Evolutionary conservation across 2,888 invertebrate genomes (phyloP), one percentile per base, ranked within the genome.

Genomic region (Andrena bicolor): DNA sequence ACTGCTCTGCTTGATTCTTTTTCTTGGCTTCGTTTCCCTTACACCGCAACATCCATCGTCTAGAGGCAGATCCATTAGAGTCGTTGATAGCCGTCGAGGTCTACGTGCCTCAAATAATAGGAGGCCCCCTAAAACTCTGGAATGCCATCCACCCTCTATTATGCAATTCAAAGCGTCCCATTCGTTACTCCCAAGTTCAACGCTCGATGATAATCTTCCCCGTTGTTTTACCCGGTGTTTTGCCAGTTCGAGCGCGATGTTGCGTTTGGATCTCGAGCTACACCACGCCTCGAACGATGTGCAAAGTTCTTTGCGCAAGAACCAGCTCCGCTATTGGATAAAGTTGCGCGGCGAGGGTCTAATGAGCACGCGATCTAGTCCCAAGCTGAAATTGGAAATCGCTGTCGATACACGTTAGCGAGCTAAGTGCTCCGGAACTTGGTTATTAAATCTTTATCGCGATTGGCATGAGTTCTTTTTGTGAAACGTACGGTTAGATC

Each of bases 41-140:
- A 64, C 65, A 26, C 13, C 32, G 23, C 71, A 28, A 71, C 66
- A 69, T 80, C 28, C 68, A 76, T 77, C 65, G 68, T 74, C 76
- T 49, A 82, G 75, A 60, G 75, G 78, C 82, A 77, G 75, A 75
- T 80, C 78, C 80, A 81, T 85, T 83, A 83, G 76, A 77, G 56
- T 51, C 49, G 32, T 66, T 61, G 77, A 83, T 83, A 72, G 49
- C 32, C 26, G 49, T 28, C 4, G 10, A 48, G 3, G 56, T 69
- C 41, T 49, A 56, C 26, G 2, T 5, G 26, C 58, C 28, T 64
- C 41, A 41, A 76, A 80, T 74, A 80, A 79, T 51, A 70, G 13
- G 16, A 20, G 20, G 3, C 20, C 20, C 8, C 26, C 16, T 16
- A 20, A 64, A 49, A 20, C n/a, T 51, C 8, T 0, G 20, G 7